Percentiles rank a stretch among this genome's conserved stretches.
Conservation (phyloP, 2,113 vertebrate genomes). For the Neoarius graeffei region DNA sequence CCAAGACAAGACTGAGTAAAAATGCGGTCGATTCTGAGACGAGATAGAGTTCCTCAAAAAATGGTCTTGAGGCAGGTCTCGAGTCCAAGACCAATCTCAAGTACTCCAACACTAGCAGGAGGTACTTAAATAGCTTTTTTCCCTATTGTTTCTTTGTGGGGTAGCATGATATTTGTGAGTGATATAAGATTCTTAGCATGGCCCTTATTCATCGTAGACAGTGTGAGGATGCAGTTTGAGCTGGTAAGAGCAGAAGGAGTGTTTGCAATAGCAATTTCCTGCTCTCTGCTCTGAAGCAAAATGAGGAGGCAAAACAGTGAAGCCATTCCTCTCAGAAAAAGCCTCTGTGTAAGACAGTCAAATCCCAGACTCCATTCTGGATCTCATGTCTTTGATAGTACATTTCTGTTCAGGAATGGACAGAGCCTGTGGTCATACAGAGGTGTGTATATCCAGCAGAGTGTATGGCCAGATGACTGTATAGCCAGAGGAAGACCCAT, state of each 20-base stretch:
- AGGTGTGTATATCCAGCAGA: not conserved
- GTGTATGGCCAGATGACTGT: not conserved
- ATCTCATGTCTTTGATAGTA: not conserved
- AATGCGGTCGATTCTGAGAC: too few relatives aligned
- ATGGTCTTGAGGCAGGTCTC: too few relatives aligned
- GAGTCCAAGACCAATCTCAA: too few relatives aligned
- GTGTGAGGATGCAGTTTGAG: not conserved
- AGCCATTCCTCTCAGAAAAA: not conserved
- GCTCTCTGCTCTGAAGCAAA: conserved; percentile 16
- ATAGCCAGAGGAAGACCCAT: conserved; percentile 16
- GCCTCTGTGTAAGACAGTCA: not conserved
- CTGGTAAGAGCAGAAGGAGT: not conserved
- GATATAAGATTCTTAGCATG: not conserved
- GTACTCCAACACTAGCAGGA: too few relatives aligned
- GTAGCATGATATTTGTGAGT: not conserved
- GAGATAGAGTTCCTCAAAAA: too few relatives aligned
- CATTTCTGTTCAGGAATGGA: not conserved
- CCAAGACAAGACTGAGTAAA: too few relatives aligned
- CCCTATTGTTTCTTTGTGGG: not conserved
- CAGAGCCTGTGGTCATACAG: not conserved
- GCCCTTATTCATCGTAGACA: not conserved
- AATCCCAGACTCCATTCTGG: not conserved
- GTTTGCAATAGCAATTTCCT: not conserved
- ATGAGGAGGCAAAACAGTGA: not conserved
- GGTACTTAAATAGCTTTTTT: too few relatives aligned